These are phyloP conservation scores for Dendrolimus pini DNA, from an alignment of 2,888 invertebrate species.

Conservation along the genomic window DNA sequence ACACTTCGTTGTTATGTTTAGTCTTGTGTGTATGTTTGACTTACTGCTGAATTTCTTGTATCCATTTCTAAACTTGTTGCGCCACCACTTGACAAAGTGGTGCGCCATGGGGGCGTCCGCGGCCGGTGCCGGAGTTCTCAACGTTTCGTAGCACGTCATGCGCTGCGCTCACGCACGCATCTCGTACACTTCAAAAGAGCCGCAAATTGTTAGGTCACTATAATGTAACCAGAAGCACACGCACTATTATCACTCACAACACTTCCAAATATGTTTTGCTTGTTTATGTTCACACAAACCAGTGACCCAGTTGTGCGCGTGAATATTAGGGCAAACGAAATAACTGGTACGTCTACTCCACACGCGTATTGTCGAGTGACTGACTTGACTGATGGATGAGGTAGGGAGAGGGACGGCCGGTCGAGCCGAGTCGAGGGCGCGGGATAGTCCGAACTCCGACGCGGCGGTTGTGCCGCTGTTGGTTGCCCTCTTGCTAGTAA, in stretches of 20 bases:
- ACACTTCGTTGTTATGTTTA: not conserved
- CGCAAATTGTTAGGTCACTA: constrained; percentile 55
- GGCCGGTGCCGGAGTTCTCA: constrained; percentile 75
- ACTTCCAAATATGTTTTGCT: constrained; percentile 28
- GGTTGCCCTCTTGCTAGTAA: constrained; percentile 10
- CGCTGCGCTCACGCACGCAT: constrained; percentile 77
- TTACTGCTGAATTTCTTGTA: constrained; percentile 85
- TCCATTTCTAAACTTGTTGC: constrained; percentile 84
- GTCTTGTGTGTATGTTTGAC: constrained; percentile 23
- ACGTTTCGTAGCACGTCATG: constrained; percentile 78
- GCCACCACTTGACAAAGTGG: constrained; percentile 86
- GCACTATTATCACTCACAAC: constrained; percentile 55
- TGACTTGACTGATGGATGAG: constrained; percentile 69
- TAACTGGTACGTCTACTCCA: constrained; percentile 42
- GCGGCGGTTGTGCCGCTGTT: constrained; percentile 13
- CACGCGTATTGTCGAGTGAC: constrained; percentile 56
- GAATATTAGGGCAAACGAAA: constrained; percentile 37
- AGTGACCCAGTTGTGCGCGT: constrained; percentile 71
- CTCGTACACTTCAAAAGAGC: constrained; percentile 71
- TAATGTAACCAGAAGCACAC: constrained; percentile 40
- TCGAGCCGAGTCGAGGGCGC: constrained; percentile 23
- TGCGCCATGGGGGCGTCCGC: constrained; percentile 82
- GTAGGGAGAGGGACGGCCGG: constrained; percentile 35
- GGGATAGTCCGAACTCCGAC: constrained; percentile 35
- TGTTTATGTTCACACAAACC: constrained; percentile 34